Conservation (phyloP, 2,113 vertebrate genomes). For the Aegotheles bennettii region DNA sequence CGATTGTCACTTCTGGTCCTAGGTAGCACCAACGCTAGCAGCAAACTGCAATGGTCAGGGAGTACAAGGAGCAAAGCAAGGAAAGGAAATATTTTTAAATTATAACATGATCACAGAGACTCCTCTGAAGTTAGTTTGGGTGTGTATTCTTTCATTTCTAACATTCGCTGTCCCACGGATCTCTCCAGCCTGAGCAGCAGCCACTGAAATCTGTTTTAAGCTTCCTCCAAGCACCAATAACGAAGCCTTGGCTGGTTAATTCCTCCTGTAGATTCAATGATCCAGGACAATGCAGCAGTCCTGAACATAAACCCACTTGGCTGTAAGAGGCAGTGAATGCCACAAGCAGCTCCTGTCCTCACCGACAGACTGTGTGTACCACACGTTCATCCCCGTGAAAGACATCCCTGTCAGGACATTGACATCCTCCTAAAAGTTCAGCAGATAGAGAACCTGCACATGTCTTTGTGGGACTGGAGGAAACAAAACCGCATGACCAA, state of each 20-base stretch:
- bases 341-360: background rate
- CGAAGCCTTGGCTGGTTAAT: background rate
- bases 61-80: background rate
- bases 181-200: background rate
- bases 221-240: background rate
- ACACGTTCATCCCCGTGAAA: background rate
- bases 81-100: background rate
- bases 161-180: background rate
- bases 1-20: background rate
- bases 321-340: background rate
- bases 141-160: background rate
- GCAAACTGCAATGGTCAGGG: background rate
- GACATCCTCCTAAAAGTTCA: background rate
- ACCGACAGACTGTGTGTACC: background rate
- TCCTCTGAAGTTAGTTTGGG: background rate
- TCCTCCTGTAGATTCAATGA: background rate
- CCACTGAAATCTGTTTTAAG: background rate
- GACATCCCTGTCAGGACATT: background rate
- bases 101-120: background rate
- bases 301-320: background rate
- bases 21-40: rapidly evolving
- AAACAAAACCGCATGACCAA: background rate
- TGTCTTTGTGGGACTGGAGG: background rate
- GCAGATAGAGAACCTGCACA: background rate
- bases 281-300: background rate